Conservation (phyloP, 2,113 vertebrate genomes). For the Lagopus muta region DNA sequence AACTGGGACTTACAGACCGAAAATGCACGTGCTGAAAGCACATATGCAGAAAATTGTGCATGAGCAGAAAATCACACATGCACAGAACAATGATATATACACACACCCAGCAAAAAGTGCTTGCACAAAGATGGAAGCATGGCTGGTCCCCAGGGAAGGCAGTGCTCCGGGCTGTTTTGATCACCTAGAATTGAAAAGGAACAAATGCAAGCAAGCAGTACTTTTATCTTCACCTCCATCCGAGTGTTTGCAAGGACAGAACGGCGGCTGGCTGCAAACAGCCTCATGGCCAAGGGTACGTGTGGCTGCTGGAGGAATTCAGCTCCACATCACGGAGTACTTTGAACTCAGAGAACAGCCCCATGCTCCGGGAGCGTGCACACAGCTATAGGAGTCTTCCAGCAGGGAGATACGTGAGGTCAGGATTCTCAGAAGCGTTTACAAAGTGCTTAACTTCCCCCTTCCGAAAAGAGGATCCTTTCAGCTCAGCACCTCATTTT, state of each 20-base stretch:
- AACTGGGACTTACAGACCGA: neutral
- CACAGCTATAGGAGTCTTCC: neutral
- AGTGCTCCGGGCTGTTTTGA: neutral
- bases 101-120: neutral
- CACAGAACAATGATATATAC: neutral
- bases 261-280: neutral
- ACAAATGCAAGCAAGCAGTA: neutral
- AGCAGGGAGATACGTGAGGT: fast-evolving
- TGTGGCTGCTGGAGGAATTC: neutral
- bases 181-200: neutral
- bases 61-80: neutral
- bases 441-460: neutral
- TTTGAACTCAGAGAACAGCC: neutral
- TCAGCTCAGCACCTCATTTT: neutral
- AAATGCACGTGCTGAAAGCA: neutral
- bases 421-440: neutral
- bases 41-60: neutral
- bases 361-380: neutral
- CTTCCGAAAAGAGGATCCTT: neutral
- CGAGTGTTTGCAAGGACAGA: neutral
- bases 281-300: neutral
- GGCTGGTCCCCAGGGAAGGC: neutral
- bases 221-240: neutral
- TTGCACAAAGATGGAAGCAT: neutral
- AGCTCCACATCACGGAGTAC: neutral